These are phyloP conservation scores for Mormyrops boulengeri DNA, from an alignment of 2,797 vertebrate genomes.

Conservation along the genomic window DNA sequence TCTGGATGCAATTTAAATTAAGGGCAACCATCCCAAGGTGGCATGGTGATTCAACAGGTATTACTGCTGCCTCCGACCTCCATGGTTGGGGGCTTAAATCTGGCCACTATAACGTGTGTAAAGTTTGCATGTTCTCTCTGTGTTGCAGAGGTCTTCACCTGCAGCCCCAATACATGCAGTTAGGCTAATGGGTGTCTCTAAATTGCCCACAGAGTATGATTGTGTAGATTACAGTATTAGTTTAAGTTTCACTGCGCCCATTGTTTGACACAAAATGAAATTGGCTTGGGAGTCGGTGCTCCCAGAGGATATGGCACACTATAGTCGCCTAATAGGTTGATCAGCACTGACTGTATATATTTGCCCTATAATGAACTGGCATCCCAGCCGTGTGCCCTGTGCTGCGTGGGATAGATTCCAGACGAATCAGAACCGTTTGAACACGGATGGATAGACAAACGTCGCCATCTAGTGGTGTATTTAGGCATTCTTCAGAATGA, in stretches of 20 bases:
- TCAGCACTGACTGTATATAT: background rate
- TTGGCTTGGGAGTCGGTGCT: background rate
- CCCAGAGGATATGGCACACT: background rate
- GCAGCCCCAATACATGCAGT: background rate
- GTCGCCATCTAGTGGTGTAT: background rate
- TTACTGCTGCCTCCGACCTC: background rate
- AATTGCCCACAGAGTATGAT: background rate
- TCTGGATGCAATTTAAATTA: background rate
- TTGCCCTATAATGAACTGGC: background rate
- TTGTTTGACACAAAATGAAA: background rate
- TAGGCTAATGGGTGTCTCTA: background rate
- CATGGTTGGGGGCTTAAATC: background rate
- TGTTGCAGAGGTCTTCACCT: background rate
- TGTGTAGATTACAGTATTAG: background rate
- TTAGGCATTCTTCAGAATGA: background rate
- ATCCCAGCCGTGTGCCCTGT: background rate
- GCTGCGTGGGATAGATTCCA: background rate
- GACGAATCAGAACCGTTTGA: background rate
- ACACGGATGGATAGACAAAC: background rate
- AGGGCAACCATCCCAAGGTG: background rate
- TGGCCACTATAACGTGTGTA: background rate
- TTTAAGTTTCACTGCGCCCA: background rate
- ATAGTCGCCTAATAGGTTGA: background rate
- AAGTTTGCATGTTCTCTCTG: background rate
- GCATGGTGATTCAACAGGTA: background rate